Percentiles rank a stretch among this genome's conserved stretches.
These are phyloP conservation scores for Podarcis muralis DNA, from an alignment of 2,113 vertebrate species.

Conservation along the genomic window DNA sequence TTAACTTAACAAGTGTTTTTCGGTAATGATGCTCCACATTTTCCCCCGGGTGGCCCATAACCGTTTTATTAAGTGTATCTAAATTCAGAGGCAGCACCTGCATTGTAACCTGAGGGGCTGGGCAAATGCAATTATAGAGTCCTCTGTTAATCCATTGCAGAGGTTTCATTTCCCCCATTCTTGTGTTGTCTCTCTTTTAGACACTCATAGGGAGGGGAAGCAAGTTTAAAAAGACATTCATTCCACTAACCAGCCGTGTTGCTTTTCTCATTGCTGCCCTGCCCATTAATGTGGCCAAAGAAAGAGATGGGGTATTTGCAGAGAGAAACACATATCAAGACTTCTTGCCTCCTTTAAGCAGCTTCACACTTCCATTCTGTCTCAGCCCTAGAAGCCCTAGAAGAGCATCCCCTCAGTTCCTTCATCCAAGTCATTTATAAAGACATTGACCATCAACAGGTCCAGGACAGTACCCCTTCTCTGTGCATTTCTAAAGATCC, in stretches of 20 bases:
- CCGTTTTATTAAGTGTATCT: not conserved
- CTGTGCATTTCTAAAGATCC: not conserved
- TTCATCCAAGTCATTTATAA: too few relatives aligned
- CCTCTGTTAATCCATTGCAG: not conserved
- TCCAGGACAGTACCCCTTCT: not conserved
- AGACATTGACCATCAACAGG: too few relatives aligned
- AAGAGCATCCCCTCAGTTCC: too few relatives aligned
- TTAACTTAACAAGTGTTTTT: conserved; percentile 21
- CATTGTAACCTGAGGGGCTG: not conserved
- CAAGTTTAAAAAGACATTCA: not conserved
- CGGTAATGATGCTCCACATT: not conserved
- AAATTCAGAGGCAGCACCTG: not conserved
- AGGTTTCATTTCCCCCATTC: not conserved
- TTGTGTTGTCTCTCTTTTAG: not conserved
- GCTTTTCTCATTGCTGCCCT: not conserved
- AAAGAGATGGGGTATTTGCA: not conserved
- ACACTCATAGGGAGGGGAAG: not conserved
- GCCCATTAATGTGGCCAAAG: too few relatives aligned
- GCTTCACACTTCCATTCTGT: too few relatives aligned
- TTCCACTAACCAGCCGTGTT: not conserved
- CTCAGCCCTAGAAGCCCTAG: not conserved
- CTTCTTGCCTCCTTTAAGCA: not conserved
- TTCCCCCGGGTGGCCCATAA: not conserved
- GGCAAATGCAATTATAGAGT: not conserved
- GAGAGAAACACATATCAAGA: not conserved